Percentiles rank a stretch among this genome's conserved stretches.
These are phyloP conservation scores for Bombus impatiens DNA, from an alignment of 1,140 invertebrate species.

Conservation along the genomic window DNA sequence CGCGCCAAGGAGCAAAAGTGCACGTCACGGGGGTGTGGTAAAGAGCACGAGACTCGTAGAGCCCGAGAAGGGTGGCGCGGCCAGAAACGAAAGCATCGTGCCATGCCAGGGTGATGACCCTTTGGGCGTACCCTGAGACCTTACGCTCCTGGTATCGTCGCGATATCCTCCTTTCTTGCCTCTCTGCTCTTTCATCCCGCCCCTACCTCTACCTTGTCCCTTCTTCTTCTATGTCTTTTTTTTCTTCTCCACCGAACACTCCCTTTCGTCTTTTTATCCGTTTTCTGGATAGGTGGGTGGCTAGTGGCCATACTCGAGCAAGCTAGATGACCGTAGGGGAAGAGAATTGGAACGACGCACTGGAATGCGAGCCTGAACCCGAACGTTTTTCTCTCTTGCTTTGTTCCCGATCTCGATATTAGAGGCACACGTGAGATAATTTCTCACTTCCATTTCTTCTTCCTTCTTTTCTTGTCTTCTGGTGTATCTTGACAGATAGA, in stretches of 20 bases:
- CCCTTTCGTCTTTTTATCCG: constrained; percentile 40
- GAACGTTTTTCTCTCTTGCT: constrained; percentile 19
- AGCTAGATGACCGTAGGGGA: constrained; percentile 36
- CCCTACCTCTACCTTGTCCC: not conserved
- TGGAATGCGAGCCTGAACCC: constrained; percentile 30
- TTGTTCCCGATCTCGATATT: constrained; percentile 21
- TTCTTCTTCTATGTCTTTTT: constrained; percentile 5
- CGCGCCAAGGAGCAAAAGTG: constrained; percentile 66
- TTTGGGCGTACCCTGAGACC: constrained; percentile 62
- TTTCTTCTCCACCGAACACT: not conserved
- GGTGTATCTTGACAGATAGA: not conserved
- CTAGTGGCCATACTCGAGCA: constrained; percentile 19
- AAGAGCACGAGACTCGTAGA: constrained; percentile 44
- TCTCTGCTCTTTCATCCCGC: constrained; percentile 9
- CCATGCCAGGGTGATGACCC: constrained; percentile 57
- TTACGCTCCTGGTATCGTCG: constrained; percentile 58
- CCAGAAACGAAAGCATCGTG: constrained; percentile 35
- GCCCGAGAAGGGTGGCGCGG: constrained; percentile 4
- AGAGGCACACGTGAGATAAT: constrained; percentile 9
- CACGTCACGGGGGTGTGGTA: constrained; percentile 55
- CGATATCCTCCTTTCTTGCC: constrained; percentile 30
- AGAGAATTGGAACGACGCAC: constrained; percentile 45
- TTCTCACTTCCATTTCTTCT: not conserved
- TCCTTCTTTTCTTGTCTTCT: too few species aligned
- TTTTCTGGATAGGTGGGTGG: constrained; percentile 32